Evolutionary conservation across 1,140 invertebrate species (phyloP).

Genomic region (Asbolus verrucosus): DNA sequence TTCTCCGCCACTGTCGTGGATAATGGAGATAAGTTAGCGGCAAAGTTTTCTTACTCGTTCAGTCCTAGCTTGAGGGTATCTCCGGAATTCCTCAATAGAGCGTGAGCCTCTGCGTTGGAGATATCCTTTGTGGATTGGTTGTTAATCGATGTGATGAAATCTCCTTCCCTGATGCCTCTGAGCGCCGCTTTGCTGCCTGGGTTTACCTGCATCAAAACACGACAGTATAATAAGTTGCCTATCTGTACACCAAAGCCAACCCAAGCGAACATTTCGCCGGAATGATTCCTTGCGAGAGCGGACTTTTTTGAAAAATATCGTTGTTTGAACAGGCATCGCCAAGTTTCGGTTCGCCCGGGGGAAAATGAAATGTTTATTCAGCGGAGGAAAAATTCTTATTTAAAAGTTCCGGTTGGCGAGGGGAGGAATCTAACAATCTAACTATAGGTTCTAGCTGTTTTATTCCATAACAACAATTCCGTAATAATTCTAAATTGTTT

Average conservation of each 20-base stretch:
- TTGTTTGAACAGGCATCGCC: slow-evolving; percentile 37
- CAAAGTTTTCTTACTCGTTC: slow-evolving; percentile 85
- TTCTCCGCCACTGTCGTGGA: too few relatives aligned
- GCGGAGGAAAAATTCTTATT: too few relatives aligned
- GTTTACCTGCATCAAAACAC: slow-evolving; percentile 77
- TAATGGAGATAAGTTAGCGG: too few relatives aligned
- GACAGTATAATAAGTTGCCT: slow-evolving; percentile 43
- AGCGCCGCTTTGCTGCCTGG: slow-evolving; percentile 83
- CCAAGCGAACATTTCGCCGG: not conserved
- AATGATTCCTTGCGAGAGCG: too few relatives aligned
- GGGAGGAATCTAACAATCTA: too few relatives aligned
- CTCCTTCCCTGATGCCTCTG: slow-evolving; percentile 82
- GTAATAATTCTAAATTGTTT: too few relatives aligned
- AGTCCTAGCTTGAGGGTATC: slow-evolving; percentile 78
- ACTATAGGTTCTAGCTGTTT: too few relatives aligned
- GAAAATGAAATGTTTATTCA: too few relatives aligned
- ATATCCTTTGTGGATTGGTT: slow-evolving; percentile 76
- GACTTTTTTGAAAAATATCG: not conserved
- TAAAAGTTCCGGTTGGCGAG: too few relatives aligned
- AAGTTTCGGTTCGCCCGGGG: too few relatives aligned
- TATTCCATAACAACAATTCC: too few relatives aligned
- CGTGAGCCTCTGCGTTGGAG: slow-evolving; percentile 81
- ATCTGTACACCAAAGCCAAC: not conserved
- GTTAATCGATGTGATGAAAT: slow-evolving; percentile 84
- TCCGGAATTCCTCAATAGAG: slow-evolving; percentile 77